phyloP scores from a whole-genome alignment of 2,113 vertebrate genomes.

The Bubalus kerabau region DNA sequence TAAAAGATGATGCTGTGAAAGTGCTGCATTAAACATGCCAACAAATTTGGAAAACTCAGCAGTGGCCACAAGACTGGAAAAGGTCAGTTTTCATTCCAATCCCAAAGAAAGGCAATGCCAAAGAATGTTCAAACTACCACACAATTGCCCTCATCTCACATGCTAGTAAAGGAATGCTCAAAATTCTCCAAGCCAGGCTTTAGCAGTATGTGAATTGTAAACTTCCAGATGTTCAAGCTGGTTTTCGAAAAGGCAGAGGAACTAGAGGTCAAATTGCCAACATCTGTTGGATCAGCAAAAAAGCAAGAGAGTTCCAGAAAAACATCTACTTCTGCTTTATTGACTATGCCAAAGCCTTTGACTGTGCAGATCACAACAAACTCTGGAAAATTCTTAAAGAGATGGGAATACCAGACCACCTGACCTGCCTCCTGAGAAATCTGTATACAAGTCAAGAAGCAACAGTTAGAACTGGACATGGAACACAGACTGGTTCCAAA shows the following conservation, averaged over 20 bases:
- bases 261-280: background rate
- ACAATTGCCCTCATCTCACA: background rate
- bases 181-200: background rate
- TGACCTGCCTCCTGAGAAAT: background rate
- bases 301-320: background rate
- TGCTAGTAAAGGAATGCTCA: background rate
- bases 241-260: background rate
- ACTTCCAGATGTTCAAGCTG: background rate
- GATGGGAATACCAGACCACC: background rate
- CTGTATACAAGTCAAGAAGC: background rate
- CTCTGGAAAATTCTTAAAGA: background rate
- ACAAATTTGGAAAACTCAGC: background rate
- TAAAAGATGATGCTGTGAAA: background rate
- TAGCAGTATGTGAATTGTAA: fast-evolving
- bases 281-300: background rate
- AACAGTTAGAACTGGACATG: background rate
- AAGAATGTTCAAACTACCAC: background rate
- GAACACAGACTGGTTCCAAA: background rate
- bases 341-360: background rate
- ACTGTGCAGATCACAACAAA: background rate
- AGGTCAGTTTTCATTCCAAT: background rate
- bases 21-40: fast-evolving
- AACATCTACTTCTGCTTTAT: background rate
- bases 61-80: background rate
- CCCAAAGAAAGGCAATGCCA: background rate